Evolutionary conservation across 2,113 vertebrate species (phyloP), one percentile per base, ranked within the genome.

Genomic region (Marmota flaviventris): DNA sequence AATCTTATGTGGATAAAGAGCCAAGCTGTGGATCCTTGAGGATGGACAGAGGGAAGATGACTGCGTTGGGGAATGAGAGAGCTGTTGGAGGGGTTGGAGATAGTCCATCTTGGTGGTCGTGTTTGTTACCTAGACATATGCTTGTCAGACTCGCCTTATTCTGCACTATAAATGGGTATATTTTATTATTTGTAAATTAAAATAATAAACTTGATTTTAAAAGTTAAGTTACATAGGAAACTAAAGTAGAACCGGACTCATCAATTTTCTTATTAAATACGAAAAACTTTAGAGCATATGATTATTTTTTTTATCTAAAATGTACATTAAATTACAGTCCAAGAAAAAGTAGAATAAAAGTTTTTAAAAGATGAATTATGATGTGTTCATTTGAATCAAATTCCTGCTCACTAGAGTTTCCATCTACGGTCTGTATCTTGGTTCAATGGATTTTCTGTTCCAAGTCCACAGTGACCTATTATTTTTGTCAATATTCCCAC

Each of bases 401-500:
- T 97, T 96, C 29, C 70, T 78, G n/a, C 42, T 79, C 63, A 48
- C 75, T 84, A 1, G 85, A 85, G 72, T 94, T 97, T 78, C 88
- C 91, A 91, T 4, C 37, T 87, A 29, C 8, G 27, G 72, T 45
- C 85, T 85, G 5, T 81, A 16, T 94, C 88, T 81, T 69, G 39
- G 18, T 51, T 58, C 81, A 87, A 0, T 85, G 67, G 67, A 83
- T 90, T 96, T 96, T 95, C 70, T 12, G 0, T 87, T 96, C 84
- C 39, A 92, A 77, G 91, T 81, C 73, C 53, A 77, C 77, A n/a
- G 27, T 56, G 81, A 91, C 84, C 58, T 87, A 32, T 85, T 93
- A 78, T 56, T 93, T 95, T 95, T 94, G 94, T 95, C 84, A 89
- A 77, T 81, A 81, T 79, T 96, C 87, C 88, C 91, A 73, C 17